These are phyloP conservation scores for Mythimna vitellina DNA, from an alignment of 2,888 invertebrate species.

Conservation along the genomic window DNA sequence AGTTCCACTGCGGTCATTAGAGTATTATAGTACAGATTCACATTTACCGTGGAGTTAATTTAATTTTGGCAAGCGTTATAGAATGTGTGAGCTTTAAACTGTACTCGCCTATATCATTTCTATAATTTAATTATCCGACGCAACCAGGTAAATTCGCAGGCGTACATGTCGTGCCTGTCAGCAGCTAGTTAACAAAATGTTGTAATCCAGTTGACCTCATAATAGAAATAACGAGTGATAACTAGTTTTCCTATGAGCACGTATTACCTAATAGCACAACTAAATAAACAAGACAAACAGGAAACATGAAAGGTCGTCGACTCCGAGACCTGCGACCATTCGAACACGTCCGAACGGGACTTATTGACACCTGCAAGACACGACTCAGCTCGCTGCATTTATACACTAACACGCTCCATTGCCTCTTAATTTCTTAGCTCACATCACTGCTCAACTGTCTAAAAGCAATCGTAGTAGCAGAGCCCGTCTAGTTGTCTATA, in stretches of 20 bases:
- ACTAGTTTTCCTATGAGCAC: conserved; percentile 41
- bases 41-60: neutral
- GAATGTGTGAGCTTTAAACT: neutral
- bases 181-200: conserved; percentile 2
- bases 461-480: conserved; percentile 8
- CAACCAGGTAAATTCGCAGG: conserved; percentile 14
- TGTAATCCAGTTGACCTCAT: conserved; percentile 22
- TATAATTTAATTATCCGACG: conserved; percentile 6
- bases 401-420: conserved; percentile 16
- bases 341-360: conserved; percentile 53
- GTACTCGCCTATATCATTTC: neutral
- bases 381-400: conserved; percentile 16
- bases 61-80: neutral
- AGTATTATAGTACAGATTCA: neutral
- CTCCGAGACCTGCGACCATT: conserved; percentile 55
- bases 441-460: neutral
- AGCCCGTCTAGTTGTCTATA: neutral
- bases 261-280: conserved; percentile 51
- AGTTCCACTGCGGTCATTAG: neutral
- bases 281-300: conserved; percentile 58
- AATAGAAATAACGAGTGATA: conserved; percentile 22
- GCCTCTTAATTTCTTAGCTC: conserved; percentile 16
- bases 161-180: conserved; percentile 1
- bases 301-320: conserved; percentile 63
- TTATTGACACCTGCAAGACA: conserved; percentile 37